These are phyloP conservation scores for Aurelia aurita complex sp. Pacific DNA, from an alignment of 30 jellyfish, hydroid and myxozoan species.

Conservation along the genomic window DNA sequence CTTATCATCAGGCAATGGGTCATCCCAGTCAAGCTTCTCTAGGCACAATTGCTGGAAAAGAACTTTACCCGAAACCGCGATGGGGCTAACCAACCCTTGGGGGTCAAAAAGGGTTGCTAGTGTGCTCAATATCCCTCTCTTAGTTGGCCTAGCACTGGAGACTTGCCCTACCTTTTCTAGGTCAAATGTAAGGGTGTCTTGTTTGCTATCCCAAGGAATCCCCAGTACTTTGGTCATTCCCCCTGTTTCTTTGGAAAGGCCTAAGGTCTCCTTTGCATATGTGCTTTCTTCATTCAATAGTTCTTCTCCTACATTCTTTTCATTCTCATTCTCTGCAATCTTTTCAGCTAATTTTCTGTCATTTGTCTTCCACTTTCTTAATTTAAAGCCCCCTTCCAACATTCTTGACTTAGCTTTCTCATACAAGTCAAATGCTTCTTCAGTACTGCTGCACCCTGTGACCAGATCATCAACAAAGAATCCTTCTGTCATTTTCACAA, in stretches of 20 bases:
- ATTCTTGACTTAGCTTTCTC: constrained; percentile 40
- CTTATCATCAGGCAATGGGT: constrained; percentile 8
- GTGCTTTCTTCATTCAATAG: neutral
- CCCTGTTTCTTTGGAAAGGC: constrained; percentile 37
- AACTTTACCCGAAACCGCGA: constrained; percentile 39
- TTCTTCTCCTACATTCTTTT: neutral
- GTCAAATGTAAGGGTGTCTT: constrained; percentile 48
- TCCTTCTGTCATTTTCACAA: neutral
- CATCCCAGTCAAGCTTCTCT: constrained; percentile 25
- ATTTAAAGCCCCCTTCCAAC: constrained; percentile 40
- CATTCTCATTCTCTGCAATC: constrained; percentile 42
- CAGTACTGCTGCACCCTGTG: constrained; percentile 14
- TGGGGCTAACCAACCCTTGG: constrained; percentile 50
- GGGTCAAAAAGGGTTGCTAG: constrained; percentile 62
- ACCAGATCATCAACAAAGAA: constrained; percentile 44
- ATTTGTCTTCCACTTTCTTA: constrained; percentile 31
- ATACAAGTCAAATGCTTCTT: constrained; percentile 31
- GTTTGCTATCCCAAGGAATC: constrained; percentile 57
- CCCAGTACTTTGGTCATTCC: constrained; percentile 59
- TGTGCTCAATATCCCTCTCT: constrained; percentile 41
- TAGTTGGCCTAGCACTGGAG: constrained; percentile 7
- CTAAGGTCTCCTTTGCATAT: constrained; percentile 53
- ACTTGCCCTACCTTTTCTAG: constrained; percentile 4
- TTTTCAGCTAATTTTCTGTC: constrained; percentile 20
- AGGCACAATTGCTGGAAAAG: constrained; percentile 53